Base-by-base conservation (phyloP, 2,888 invertebrate species). In the Lasius platythorax region DNA sequence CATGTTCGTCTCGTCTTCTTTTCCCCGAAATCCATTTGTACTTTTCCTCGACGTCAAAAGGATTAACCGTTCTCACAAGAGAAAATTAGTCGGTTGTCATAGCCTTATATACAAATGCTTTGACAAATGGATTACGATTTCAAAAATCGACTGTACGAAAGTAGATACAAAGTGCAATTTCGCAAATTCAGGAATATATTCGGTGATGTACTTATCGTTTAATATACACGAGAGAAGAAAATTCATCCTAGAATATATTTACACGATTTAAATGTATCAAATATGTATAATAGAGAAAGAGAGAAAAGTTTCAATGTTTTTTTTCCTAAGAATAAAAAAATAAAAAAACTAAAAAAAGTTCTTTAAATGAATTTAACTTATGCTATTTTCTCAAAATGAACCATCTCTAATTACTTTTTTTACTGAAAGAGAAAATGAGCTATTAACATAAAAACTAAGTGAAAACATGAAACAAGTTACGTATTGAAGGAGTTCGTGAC, bases 21-120 rank as follows among this genome's bases (percentile, higher is more conserved):
- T 88, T 91, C 85, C 75, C 61, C 85, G 85, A 88, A 88, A 88
- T 82, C 43, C 76, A 78, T 84, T 63, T 74, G 58, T 85, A 73
- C 50, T 81, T 88, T 85, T 88, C 82, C 64, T 66, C 58, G n/a
- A 66, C 64, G 86, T 87, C 87, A 87, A 87, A 87, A 87, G 87
- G 88, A 68, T 88, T 87, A 91, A 88, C 81, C 70, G 82, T 85
- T 84, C 63, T 86, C 88, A 88, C 85, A 87, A 85, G 87, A 84
- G 50, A 37, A 50, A 43, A 11, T 76, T 33, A 23, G 5, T 70
- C n/a, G 43, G 30, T 30, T 23, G 75, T 64, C 33, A n/a, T 12
- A 58, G 28, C 18, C 43, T 43, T 12, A 70, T 70, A 30, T 70
- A 30, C 40, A 40, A 28, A 30, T 28, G 30, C 8, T 76, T 33